A percentile compares a stretch with the other conserved stretches of the same genome.
Evolutionary conservation across 2,888 invertebrate species (phyloP).

Genomic region (Abscondita cerata): DNA sequence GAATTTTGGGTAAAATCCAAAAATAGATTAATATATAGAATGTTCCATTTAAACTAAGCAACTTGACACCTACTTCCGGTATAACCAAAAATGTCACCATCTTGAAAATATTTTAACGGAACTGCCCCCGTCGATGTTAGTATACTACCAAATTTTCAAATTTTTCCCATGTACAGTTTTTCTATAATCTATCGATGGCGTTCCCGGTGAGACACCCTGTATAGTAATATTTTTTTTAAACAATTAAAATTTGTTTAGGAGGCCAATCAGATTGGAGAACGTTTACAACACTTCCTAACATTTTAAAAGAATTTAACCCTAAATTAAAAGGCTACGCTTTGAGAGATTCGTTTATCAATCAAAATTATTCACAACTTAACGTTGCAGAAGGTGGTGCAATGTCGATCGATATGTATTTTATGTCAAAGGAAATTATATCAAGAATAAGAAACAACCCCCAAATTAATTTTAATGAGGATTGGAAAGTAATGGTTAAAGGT

Average conservation of each 20-base stretch:
- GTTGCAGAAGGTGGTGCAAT: slow-evolving; percentile 67
- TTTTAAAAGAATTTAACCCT: slow-evolving; percentile 70
- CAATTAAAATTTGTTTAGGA: slow-evolving; percentile 50
- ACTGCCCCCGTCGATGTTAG: no score
- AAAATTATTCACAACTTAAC: slow-evolving; percentile 62
- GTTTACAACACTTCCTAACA: slow-evolving; percentile 66
- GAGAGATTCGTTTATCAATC: slow-evolving; percentile 60
- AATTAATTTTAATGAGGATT: slow-evolving; percentile 64
- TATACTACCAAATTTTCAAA: no score
- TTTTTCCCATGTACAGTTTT: no score
- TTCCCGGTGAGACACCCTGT: no score
- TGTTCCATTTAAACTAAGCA: no score
- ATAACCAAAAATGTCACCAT: no score
- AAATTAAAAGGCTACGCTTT: slow-evolving; percentile 67
- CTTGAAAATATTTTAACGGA: no score
- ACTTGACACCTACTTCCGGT: no score
- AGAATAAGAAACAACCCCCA: slow-evolving; percentile 62
- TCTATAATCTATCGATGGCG: no score
- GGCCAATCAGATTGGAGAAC: slow-evolving; percentile 64
- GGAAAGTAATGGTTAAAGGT: slow-evolving; percentile 66
- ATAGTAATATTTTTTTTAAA: no score
- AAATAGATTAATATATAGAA: no score
- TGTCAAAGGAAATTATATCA: slow-evolving; percentile 63
- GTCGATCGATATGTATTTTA: slow-evolving; percentile 64
- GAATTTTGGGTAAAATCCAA: no score